Percentiles rank a stretch among this genome's conserved stretches.
phyloP scores from a whole-genome alignment of 2,113 vertebrate genomes.

The Heliornis fulica region DNA sequence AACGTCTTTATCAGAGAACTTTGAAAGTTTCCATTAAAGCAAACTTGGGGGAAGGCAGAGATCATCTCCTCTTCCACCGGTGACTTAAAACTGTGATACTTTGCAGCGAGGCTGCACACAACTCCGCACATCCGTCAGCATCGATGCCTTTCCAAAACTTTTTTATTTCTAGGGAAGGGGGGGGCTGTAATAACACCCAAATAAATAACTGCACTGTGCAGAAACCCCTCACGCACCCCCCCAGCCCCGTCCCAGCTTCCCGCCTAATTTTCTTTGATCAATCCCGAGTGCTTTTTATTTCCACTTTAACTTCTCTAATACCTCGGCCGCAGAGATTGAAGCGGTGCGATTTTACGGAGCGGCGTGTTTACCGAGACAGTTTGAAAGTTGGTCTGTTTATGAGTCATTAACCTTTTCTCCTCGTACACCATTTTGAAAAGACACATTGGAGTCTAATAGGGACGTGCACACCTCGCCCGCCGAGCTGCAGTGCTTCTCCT shows the following conservation, averaged over 20 bases:
- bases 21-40: constrained; percentile 1
- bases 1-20: not conserved
- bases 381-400: constrained; percentile 45
- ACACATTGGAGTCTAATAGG: not conserved
- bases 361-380: not conserved
- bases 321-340: not conserved
- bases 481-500: not conserved
- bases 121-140: not conserved
- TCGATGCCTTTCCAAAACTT: constrained; percentile 4
- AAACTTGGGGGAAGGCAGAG: not conserved
- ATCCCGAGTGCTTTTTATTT: constrained; percentile 29
- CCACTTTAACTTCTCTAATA: constrained; percentile 22
- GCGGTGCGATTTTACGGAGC: not conserved
- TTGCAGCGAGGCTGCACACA: not conserved
- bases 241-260: not conserved
- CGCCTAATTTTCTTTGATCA: constrained; percentile 35
- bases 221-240: not conserved
- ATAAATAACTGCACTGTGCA: constrained; percentile 10
- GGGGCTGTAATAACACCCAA: not conserved
- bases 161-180: not conserved
- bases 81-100: not conserved
- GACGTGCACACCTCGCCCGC: constrained; percentile 22
- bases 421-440: constrained; percentile 43
- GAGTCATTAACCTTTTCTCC: constrained; percentile 59
- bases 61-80: not conserved